Evolutionary conservation across 1,140 invertebrate genomes (phyloP).

Genomic region (Dreissena polymorpha): DNA sequence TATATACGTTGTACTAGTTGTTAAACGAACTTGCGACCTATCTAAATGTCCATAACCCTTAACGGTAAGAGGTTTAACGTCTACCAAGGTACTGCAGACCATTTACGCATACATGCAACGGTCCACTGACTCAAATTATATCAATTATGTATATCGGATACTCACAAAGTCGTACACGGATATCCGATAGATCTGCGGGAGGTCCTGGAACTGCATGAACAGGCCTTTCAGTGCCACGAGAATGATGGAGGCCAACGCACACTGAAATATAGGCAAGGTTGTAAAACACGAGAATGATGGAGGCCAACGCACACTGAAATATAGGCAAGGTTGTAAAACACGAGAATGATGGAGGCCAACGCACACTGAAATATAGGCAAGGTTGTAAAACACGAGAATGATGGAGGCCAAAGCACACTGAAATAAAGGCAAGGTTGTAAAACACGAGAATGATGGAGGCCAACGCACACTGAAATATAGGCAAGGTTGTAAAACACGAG

Average conservation of each 20-base stretch:
- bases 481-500: too few relatives aligned
- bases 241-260: conserved; percentile 80
- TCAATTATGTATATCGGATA: not conserved
- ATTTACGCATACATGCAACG: too few relatives aligned
- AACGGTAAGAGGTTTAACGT: too few relatives aligned
- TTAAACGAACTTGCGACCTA: too few relatives aligned
- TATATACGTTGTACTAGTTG: too few relatives aligned
- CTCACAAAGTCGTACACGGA: conserved; percentile 80
- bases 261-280: conserved; percentile 63
- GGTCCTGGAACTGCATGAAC: conserved; percentile 79
- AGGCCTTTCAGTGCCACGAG: conserved; percentile 81
- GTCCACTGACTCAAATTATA: too few relatives aligned
- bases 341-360: conserved; percentile 81
- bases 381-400: too few relatives aligned
- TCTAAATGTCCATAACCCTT: too few relatives aligned
- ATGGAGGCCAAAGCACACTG: conserved; percentile 79
- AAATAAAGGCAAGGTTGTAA: too few relatives aligned
- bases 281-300: conserved; percentile 80
- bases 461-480: conserved; percentile 74
- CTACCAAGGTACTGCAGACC: too few relatives aligned
- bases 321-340: too few relatives aligned
- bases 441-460: conserved; percentile 82
- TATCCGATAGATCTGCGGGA: conserved; percentile 76
- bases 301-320: conserved; percentile 76
- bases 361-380: too few relatives aligned